Conservation (phyloP, 2,888 invertebrate species). For the Nomada ruficornis region DNA sequence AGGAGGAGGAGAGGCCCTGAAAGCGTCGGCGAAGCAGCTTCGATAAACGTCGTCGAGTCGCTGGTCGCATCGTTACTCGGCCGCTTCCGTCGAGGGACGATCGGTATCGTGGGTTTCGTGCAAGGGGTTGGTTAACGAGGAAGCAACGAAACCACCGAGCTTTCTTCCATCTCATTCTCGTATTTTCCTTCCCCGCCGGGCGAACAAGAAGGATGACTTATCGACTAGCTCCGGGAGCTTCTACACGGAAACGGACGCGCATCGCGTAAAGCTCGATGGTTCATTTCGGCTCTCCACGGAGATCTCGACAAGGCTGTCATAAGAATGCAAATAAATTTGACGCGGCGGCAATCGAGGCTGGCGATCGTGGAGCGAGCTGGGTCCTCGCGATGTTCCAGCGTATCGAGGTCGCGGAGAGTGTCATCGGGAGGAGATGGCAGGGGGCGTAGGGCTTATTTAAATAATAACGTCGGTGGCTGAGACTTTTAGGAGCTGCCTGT, state of each 20-base stretch:
- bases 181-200: conserved; percentile 22
- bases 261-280: conserved; percentile 83
- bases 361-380: conserved; percentile 29
- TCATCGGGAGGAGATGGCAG: conserved; percentile 38
- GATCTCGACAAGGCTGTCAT: conserved; percentile 17
- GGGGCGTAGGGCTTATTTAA: conserved; percentile 71
- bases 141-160: conserved; percentile 61
- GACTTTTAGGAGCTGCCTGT: conserved; percentile 76
- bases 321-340: conserved; percentile 62
- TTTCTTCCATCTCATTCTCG: conserved; percentile 28
- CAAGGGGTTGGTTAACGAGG: conserved; percentile 57
- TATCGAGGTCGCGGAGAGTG: conserved; percentile 46
- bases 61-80: conserved; percentile 50
- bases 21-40: conserved; percentile 4
- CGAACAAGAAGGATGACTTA: conserved; percentile 54
- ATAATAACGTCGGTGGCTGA: conserved; percentile 77
- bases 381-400: conserved; percentile 33
- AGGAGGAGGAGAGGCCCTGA: not conserved
- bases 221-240: too few relatives aligned
- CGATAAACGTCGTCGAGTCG: conserved; percentile 40
- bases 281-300: conserved; percentile 76
- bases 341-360: conserved; percentile 35
- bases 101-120: conserved; percentile 48
- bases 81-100: conserved; percentile 44
- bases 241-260: conserved; percentile 75